Base-by-base conservation (phyloP, 2,888 invertebrate genomes). In the Rhamphomyia laevipes region DNA sequence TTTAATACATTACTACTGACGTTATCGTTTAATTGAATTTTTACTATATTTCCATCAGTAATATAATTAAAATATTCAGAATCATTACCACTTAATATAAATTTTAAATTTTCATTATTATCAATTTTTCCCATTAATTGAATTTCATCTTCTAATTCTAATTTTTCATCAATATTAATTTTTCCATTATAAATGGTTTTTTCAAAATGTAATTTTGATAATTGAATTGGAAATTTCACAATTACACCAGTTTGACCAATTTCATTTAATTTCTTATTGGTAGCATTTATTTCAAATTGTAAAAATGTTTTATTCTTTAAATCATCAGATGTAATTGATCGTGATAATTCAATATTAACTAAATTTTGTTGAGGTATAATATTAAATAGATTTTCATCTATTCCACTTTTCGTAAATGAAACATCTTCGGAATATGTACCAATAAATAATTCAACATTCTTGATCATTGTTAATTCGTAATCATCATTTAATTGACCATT, bases 391-490 rank as follows among this genome's bases (percentile, higher is more conserved):
- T 55, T n/a, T 3, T 48, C 48, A 4, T 48, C 42, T 7, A 45
- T 54, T 41, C 21, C 52, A 15, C 53, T 17, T 31, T 47, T 53
- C 13, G 35, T 41, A 43, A 57, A 62, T 13, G 7, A 43, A 1
- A 62, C 53, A 18, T 53, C 51, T 1, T 47, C n/a, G 4, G 51
- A 31, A 50, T 58, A 59, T 4, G 59, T 58, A 10, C 42, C 47
- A 7, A 45, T 27, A 4, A 38, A 16, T 16, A 61, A 43, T n/a
- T 48, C 30, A n/a, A 59, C 15, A 21, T 48, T 21, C 33, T 27
- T 9, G 21, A 58, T 21, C 2, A 55, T 45, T 3, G 46, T 9
- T 2, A 61, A 53, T 1, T 46, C 4, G 6, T 52, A 45, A 33
- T 54, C 40, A 1, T 46, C 9, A 33, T 50, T 48, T 12, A 59